phyloP scores from a whole-genome alignment of 2,113 vertebrate species.

The Notothenia coriiceps region DNA sequence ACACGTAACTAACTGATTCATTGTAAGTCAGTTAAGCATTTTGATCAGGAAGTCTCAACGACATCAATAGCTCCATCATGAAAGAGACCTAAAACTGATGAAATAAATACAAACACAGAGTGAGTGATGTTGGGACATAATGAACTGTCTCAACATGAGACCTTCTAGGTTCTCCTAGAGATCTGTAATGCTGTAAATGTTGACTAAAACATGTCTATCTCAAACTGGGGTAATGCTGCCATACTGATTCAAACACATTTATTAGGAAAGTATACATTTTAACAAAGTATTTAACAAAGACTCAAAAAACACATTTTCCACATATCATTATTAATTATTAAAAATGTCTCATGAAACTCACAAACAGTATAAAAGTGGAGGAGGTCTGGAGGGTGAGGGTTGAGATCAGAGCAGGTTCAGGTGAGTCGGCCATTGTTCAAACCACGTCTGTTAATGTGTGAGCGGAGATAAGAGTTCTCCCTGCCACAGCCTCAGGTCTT shows the following conservation, averaged over 20 bases:
- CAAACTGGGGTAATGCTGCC: not conserved
- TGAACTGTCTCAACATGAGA: no score
- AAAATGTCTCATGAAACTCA: not conserved
- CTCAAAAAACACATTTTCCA: not conserved
- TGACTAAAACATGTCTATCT: not conserved
- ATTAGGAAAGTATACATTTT: slow-evolving; percentile 28
- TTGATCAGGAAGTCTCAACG: no score
- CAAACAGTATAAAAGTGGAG: not conserved
- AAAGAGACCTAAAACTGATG: no score
- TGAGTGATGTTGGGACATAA: no score
- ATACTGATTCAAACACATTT: not conserved
- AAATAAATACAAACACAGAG: no score
- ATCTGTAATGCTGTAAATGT: no score
- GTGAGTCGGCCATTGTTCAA: slow-evolving; percentile 30
- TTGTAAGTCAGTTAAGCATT: no score
- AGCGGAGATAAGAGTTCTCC: slow-evolving; percentile 40
- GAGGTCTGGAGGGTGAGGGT: not conserved
- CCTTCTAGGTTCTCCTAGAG: no score
- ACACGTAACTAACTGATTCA: no score
- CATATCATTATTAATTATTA: not conserved
- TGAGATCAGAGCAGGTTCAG: not conserved
- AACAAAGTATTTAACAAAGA: not conserved
- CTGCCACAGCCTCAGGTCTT: not conserved
- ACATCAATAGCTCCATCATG: no score
- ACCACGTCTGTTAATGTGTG: slow-evolving; percentile 64